A percentile compares a stretch with the other conserved stretches of the same genome.
Evolutionary conservation across 2,113 vertebrate species (phyloP).

Genomic region (Chiloscyllium plagiosum): DNA sequence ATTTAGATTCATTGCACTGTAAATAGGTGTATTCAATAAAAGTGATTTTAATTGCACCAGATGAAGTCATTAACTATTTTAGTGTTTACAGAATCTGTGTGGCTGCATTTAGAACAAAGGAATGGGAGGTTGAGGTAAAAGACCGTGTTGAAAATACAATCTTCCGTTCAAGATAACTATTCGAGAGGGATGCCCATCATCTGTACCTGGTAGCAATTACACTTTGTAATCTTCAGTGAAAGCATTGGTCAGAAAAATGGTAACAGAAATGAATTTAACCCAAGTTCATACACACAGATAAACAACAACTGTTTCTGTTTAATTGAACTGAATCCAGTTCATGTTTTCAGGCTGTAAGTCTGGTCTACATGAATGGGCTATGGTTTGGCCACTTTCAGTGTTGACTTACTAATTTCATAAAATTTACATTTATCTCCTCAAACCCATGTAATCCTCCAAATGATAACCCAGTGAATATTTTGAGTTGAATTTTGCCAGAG

Average conservation of each 20-base stretch:
- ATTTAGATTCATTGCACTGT: background rate
- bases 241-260: background rate
- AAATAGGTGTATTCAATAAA: background rate
- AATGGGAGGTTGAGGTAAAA: background rate
- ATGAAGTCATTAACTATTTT: background rate
- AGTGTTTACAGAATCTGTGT: background rate
- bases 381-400: background rate
- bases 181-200: too few relatives aligned
- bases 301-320: too few relatives aligned
- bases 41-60: background rate
- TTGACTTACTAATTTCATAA: background rate
- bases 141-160: background rate
- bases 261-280: background rate
- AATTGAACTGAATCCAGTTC: background rate
- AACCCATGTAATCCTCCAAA: background rate
- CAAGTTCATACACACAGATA: background rate
- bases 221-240: background rate
- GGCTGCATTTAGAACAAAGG: background rate
- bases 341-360: background rate
- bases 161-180: background rate
- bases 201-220: background rate
- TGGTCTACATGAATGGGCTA: background rate
- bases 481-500: background rate
- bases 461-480: background rate
- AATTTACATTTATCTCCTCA: background rate